Evolutionary conservation across 2,888 invertebrate species (phyloP).

Genomic region (Oligia strigilis): DNA sequence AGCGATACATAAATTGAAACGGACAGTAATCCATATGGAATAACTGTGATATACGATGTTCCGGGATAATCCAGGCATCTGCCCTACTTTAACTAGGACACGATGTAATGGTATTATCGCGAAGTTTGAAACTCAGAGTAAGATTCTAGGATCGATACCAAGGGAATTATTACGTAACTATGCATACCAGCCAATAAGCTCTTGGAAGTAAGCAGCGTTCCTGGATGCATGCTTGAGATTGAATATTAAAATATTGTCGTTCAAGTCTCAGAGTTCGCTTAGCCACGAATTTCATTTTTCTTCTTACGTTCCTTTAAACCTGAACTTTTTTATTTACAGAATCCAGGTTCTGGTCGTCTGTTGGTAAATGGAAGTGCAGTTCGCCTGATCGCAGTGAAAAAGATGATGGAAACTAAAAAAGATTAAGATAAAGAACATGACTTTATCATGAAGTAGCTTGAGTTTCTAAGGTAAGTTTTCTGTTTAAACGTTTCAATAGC

Average conservation of each 20-base stretch:
- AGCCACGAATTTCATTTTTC: not conserved
- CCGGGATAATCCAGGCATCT: conserved; percentile 57
- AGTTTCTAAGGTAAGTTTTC: not conserved
- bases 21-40: conserved; percentile 60
- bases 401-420: not conserved
- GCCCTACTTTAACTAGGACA: conserved; percentile 58
- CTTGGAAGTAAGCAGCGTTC: conserved; percentile 35
- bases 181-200: conserved; percentile 52
- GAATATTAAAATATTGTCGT: conserved; percentile 49
- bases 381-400: not conserved
- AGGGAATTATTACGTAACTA: conserved; percentile 59
- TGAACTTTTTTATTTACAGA: conserved; percentile 4
- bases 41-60: conserved; percentile 60
- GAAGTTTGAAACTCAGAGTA: conserved; percentile 58
- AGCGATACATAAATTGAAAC: conserved; percentile 59
- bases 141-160: conserved; percentile 56
- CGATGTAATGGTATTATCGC: conserved; percentile 51
- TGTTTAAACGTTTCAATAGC: not conserved
- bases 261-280: conserved; percentile 6
- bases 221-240: conserved; percentile 52
- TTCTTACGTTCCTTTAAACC: not conserved
- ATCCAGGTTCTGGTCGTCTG: not conserved
- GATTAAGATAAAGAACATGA: not conserved
- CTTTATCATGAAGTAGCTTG: not conserved
- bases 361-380: not conserved